Evolutionary conservation across 1,140 invertebrate species (phyloP), one percentile per base, ranked within the genome.

Genomic region (Pogonomyrmex barbatus): DNA sequence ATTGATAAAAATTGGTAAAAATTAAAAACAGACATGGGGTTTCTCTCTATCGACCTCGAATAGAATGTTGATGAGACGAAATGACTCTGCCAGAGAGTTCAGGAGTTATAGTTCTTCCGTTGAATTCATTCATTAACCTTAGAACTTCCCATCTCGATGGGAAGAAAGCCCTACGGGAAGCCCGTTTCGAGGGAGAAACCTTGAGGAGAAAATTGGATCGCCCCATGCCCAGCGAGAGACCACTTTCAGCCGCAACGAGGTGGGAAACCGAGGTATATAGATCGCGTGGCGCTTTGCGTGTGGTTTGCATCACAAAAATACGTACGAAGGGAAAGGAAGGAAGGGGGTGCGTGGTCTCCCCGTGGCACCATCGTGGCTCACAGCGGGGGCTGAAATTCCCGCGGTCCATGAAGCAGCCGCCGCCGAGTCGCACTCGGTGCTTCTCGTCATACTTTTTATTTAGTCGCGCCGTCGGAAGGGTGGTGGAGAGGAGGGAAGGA

Each of bases 401-500:
- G 83, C 73, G 89, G 56, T 73, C 67, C 87, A 42, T 36, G 58
- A 77, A 68, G 56, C 58, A 60, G 88, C 24, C 45, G 75, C 70
- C 68, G 83, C 58, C 56, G 68, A 65, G 52, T 71, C 76, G 67
- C 45, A 68, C 77, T 54, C 52, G 68, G 56, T 86, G 73, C 88
- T 90, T 39, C 79, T 63, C 88, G 79, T 58, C 75, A 67, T 87
- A 81, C 82, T 90, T 90, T 90, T 90, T 90, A 90, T 94, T 93
- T 89, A 89, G 85, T 85, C 82, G 92, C 93, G 87, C 92, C 91
- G 90, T 94, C 91, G 93, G 92, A 91, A 92, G 91, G 24, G 24
- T 24, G 24, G 24, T 24, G 24, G 75, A 4, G 42, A 24, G 8
- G 3, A 39, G 24, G n/a, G 24, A 24, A 50, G 47, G 73, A 24